Base-by-base conservation (phyloP, 2,888 invertebrate genomes). In the Neoaliturus tenellus region DNA sequence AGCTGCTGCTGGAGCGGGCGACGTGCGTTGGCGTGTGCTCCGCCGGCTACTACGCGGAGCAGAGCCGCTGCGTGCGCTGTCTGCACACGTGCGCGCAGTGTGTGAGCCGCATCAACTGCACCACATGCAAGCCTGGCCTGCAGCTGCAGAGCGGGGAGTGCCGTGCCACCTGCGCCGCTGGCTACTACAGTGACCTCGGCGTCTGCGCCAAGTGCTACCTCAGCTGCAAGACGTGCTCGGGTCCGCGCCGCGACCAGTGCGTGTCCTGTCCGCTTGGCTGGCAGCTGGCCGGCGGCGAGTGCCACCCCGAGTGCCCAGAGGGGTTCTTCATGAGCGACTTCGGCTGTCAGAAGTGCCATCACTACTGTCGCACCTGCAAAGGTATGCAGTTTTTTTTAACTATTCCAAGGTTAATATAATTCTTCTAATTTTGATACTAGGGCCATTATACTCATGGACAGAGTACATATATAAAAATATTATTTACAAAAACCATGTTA, bases 301-400 rank as follows among this genome's bases (percentile, higher is more conserved):
- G 97, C 88, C 95, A 96, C 88, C 95, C 96, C 0, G 95, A 96
- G 88, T 97, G 97, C 90, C 96, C 97, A 0, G 95, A 96, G 90
- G 96, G 96, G 55, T 97, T 96, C 91, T 97, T 96, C 91, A 95
- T 96, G 90, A 95, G 95, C 4, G 93, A 94, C 86, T 96, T 94
- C 88, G 96, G 96, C 10, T 98, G 98, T 89, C 95, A 96, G 86
- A 96, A 95, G 90, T 98, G 98, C 91, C 97, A 97, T 91, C 96
- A 96, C 90, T 96, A 96, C 89, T 98, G 98, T 90, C 94, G 94
- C 86, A 96, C 96, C 88, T 98, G 98, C 90, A 94, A 95, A 89
- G 97, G 97, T 94, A 90, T n/a, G n/a, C n/a, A n/a, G n/a, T n/a
- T n/a, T n/a, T n/a, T n/a, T n/a, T n/a, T n/a, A n/a, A n/a, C n/a